Conservation (phyloP, 2,113 vertebrate genomes). For the Nesospiza acunhae region DNA sequence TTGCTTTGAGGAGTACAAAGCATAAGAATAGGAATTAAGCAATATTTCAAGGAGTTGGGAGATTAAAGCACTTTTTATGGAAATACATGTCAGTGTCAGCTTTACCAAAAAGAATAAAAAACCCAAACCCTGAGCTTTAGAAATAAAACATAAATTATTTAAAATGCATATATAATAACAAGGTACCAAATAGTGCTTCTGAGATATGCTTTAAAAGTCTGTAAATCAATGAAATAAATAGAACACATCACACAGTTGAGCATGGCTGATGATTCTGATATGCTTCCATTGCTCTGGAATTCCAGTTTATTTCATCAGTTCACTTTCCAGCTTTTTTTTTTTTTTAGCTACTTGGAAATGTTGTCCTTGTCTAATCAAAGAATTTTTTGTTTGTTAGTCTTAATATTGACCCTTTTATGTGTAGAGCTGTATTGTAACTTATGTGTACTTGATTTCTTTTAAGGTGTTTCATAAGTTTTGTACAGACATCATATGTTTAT, state of each 20-base stretch:
- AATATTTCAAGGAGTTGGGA: neutral
- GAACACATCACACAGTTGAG: neutral
- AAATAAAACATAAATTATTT: constrained; percentile 16
- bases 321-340: neutral
- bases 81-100: neutral
- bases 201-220: neutral
- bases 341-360: neutral
- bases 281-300: neutral
- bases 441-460: neutral
- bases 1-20: neutral
- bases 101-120: neutral
- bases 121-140: neutral
- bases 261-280: neutral
- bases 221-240: neutral
- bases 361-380: neutral
- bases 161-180: neutral
- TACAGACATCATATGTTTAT: neutral
- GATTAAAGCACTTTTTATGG: neutral
- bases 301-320: neutral
- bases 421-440: neutral
- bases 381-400: neutral
- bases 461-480: neutral
- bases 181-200: neutral
- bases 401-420: neutral
- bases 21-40: neutral